phyloP scores from a whole-genome alignment of 1,140 invertebrate species.

The Trypoxylus dichotomus region DNA sequence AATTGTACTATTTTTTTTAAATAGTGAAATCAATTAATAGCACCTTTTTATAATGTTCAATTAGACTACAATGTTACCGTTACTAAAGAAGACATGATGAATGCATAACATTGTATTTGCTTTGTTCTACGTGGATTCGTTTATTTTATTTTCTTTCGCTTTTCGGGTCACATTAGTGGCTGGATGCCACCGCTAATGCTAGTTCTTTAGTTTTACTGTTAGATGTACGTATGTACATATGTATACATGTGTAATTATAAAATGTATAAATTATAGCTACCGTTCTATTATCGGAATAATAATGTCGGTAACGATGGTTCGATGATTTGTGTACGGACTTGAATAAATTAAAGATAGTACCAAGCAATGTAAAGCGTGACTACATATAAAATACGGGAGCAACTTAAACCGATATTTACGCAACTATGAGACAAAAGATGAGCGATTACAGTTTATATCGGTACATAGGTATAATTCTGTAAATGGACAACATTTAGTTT shows the following conservation, averaged over 20 bases:
- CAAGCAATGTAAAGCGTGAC: no score
- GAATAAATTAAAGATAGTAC: no score
- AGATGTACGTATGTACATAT: background rate
- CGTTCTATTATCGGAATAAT: background rate
- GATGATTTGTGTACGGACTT: background rate
- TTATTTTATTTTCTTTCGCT: background rate
- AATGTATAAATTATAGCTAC: background rate
- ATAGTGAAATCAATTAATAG: background rate
- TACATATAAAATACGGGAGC: no score
- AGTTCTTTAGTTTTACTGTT: background rate
- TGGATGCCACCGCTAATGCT: background rate
- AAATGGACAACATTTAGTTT: no score
- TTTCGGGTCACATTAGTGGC: background rate
- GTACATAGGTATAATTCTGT: no score
- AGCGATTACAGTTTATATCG: no score
- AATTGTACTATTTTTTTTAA: background rate
- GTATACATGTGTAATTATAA: background rate
- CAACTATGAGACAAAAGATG: no score
- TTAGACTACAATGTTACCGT: background rate
- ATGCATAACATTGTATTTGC: no score
- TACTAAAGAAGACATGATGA: no score
- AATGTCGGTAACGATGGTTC: background rate
- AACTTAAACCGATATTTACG: no score
- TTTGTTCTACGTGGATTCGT: no score
- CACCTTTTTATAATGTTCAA: background rate